Conservation (phyloP, 2,888 invertebrate genomes). For the Macroteleia sp. region DNA sequence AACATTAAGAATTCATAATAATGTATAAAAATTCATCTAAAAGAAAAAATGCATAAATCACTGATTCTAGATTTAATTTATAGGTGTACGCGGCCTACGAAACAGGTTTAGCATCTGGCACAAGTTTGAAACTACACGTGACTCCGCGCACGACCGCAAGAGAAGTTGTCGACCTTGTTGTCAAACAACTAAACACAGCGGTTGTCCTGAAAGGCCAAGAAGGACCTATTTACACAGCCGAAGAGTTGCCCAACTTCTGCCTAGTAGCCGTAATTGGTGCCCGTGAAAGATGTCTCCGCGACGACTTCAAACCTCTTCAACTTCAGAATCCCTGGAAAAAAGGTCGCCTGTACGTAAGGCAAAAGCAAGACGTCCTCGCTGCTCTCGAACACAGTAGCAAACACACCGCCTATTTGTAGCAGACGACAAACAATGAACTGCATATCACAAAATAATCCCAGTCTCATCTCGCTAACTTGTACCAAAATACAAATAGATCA, state of each 20-base stretch:
- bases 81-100: constrained; percentile 98
- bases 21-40: no score
- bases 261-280: constrained; percentile 98
- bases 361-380: constrained; percentile 94
- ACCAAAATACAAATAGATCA: constrained; percentile 33
- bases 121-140: constrained; percentile 96
- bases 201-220: constrained; percentile 93
- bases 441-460: constrained; percentile 40
- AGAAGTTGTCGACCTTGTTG: constrained; percentile 97
- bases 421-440: constrained; percentile 15
- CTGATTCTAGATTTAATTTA: not conserved
- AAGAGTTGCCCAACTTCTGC: constrained; percentile 94
- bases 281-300: constrained; percentile 95
- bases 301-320: constrained; percentile 96
- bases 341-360: constrained; percentile 95
- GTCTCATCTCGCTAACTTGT: constrained; percentile 30
- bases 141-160: constrained; percentile 96
- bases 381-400: constrained; percentile 95
- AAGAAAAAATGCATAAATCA: no score
- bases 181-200: constrained; percentile 97
- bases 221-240: constrained; percentile 93
- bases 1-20: no score
- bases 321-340: constrained; percentile 98
- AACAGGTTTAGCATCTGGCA: constrained; percentile 96
- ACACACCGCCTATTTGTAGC: constrained; percentile 87